These are phyloP conservation scores for Umimayanthus chanpuru DNA, from an alignment of 92 coral and sea anemone species.

Conservation along the genomic window DNA sequence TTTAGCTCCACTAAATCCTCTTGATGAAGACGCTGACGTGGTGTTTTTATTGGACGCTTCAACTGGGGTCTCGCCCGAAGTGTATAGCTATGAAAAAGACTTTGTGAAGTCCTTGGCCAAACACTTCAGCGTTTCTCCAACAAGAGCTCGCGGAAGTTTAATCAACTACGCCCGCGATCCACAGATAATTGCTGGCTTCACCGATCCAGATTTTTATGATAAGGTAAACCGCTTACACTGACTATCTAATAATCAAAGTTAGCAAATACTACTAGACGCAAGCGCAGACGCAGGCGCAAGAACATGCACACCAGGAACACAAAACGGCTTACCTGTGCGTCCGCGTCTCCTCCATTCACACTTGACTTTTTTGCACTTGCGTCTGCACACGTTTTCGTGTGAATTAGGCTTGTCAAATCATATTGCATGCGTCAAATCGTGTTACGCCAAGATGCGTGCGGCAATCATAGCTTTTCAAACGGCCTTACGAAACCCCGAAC, in stretches of 20 bases:
- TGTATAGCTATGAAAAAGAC: conserved; percentile 30
- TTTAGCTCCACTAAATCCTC: conserved; percentile 36
- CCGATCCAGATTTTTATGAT: conserved; percentile 43
- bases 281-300: too few species aligned
- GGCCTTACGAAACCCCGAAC: too few species aligned
- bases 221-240: conserved; percentile 5
- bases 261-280: too few species aligned
- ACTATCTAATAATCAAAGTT: too few species aligned
- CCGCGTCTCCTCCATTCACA: too few species aligned
- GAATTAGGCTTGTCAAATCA: too few species aligned
- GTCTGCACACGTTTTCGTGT: too few species aligned
- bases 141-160: conserved; percentile 34
- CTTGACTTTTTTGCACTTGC: too few species aligned
- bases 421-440: too few species aligned
- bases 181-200: conserved; percentile 43
- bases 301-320: too few species aligned
- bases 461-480: background rate
- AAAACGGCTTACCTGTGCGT: too few species aligned
- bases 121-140: conserved; percentile 7
- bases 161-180: conserved; percentile 30
- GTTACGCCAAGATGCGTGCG: too few species aligned
- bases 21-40: conserved; percentile 30
- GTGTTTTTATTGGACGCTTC: conserved; percentile 40
- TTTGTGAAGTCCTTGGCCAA: conserved; percentile 32
- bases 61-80: conserved; percentile 3